These are phyloP conservation scores for Clunio marinus DNA, from an alignment of 2,888 invertebrate species.

Conservation along the genomic window DNA sequence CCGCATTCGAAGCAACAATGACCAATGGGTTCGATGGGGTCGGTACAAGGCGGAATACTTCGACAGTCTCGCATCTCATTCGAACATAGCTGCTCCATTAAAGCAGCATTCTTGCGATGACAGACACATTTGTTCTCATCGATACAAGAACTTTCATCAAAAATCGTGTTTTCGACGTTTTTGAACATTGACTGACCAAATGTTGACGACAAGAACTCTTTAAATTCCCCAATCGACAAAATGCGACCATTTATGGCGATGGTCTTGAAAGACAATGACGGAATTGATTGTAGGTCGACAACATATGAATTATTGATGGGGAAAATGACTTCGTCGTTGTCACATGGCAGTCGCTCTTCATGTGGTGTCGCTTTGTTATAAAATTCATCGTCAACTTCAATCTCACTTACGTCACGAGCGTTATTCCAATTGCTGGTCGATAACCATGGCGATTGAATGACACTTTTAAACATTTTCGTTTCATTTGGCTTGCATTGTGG, in stretches of 20 bases:
- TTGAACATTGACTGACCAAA: constrained; percentile 48
- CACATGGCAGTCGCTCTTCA: constrained; percentile 35
- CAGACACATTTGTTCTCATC: constrained; percentile 23
- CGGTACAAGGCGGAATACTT: constrained; percentile 45
- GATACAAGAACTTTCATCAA: constrained; percentile 20
- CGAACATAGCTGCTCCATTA: constrained; percentile 44
- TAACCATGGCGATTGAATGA: constrained; percentile 19
- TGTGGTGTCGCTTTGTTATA: constrained; percentile 32
- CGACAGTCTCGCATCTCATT: constrained; percentile 45
- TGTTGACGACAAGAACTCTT: constrained; percentile 45
- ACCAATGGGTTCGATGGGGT: constrained; percentile 47
- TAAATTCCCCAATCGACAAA: constrained; percentile 45
- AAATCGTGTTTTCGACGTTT: constrained; percentile 43
- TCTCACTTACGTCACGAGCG: neutral
- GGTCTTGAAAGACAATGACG: constrained; percentile 26
- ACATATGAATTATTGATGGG: constrained; percentile 37
- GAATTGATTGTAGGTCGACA: constrained; percentile 37
- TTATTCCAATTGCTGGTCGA: constrained; percentile 7
- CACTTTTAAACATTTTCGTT: constrained; percentile 10
- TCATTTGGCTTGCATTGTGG: constrained; percentile 14
- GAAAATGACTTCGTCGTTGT: constrained; percentile 33
- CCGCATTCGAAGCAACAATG: constrained; percentile 50
- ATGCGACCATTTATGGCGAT: constrained; percentile 45
- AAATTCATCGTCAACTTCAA: neutral
- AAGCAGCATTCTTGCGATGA: constrained; percentile 44